Evolutionary conservation across 2,797 vertebrate species (phyloP), one percentile per base, ranked within the genome.

Genomic region (Enteromius viviparus): DNA sequence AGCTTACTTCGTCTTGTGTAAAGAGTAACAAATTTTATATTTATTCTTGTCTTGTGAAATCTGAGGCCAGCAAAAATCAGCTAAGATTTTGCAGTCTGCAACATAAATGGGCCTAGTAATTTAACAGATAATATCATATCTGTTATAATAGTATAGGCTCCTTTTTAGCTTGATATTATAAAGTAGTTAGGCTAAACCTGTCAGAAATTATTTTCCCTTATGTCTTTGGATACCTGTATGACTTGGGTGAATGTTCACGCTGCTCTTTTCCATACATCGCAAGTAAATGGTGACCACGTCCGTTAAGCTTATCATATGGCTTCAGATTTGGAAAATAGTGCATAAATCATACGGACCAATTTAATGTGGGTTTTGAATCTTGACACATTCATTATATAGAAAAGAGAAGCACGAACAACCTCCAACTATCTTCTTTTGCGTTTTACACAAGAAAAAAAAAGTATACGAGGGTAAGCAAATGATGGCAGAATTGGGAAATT

Each of bases 11-110:
- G 19, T 37, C 32, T 32, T 68, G 34, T 55, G 47, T 34, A 15
- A 23, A 55, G 49, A 55, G 47, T 29, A 42, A 42, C n/a, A 69
- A 58, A 58, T 58, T 32, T 23, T 15, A 15, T 2, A 14, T 32
- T 58, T 80, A 69, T 58, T 80, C n/a, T 42, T 42, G 6, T 53
- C 12, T 68, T 55, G 8, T 40, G 12, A 49, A 65, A 77, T 47
- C 19, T n/a, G 51, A 62, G 15, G 6, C 15, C 17, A 26, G n/a
- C 37, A 77, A 26, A 62, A 10, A 17, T 6, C 17, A 14, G 60
- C 23, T 37, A 66, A 21, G 3, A 29, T 69, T 23, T 69, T 17
- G 12, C n/a, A 29, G 45, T 47, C 40, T 40, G 34, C 29, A 19
- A 45, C 12, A 71, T 23, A 71, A 49, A 32, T 19, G 69, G 8